These are phyloP conservation scores for Cynocephalus volans DNA, from an alignment of 2,113 vertebrate species.

Conservation along the genomic window DNA sequence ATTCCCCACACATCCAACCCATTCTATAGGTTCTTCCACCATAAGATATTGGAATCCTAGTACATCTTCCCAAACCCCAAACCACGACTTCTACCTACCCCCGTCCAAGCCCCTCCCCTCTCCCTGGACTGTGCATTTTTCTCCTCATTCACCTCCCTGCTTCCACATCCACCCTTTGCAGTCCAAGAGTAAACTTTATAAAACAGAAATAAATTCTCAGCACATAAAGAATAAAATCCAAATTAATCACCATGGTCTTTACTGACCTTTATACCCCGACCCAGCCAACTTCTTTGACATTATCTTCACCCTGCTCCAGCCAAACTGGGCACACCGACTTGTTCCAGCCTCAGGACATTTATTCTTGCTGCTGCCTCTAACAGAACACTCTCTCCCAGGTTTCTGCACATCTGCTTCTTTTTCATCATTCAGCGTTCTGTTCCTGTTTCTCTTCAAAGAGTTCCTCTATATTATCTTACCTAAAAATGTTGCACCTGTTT, in stretches of 20 bases:
- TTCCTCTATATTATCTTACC: neutral
- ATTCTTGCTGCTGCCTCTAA: too few relatives aligned
- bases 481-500: neutral
- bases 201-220: neutral
- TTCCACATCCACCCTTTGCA: neutral
- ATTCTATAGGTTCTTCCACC: neutral
- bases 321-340: neutral
- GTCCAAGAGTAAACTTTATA: neutral
- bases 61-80: neutral
- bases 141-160: neutral
- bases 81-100: too few relatives aligned
- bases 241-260: neutral
- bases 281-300: neutral
- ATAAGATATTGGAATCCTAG: neutral
- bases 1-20: neutral
- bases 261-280: neutral
- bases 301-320: neutral
- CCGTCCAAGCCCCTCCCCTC: neutral
- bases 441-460: neutral
- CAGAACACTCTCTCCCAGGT: accelerated
- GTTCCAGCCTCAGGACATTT: neutral
- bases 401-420: neutral
- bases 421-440: neutral
- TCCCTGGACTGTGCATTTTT: neutral
- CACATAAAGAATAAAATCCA: neutral